Base-by-base conservation (phyloP, 2,113 vertebrate species). In the Platysternon megacephalum region DNA sequence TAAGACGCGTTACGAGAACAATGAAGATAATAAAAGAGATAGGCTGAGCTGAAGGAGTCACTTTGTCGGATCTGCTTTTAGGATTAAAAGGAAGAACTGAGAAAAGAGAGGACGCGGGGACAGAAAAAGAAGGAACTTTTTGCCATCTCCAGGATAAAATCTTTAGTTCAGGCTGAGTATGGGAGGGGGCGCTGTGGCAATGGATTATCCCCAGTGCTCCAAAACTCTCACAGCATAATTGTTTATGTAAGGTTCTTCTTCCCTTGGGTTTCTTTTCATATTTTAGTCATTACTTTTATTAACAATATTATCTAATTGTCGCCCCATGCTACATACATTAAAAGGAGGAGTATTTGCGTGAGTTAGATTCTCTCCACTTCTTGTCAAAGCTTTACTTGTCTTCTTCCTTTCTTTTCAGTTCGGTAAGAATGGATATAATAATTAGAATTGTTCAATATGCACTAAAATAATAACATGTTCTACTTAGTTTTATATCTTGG, bases 121-220 rank as follows among this genome's bases (percentile, higher is more conserved):
- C 21, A 21, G 28, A 24, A 48, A 93, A 90, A 85, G 72, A 88
- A 89, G 46, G 87, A 97, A 97, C 93, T 96, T 96, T 96, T 91
- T 88, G 86, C 42, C 28, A 3, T 85, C 74, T 81, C 42, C 55
- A 49, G 94, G 61, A 91, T 5, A 3, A 81, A 84, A 84, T 86
- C 55, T 89, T 56, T 88, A 96, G 53, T 96, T 87, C 92, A 44
- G 6, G 68, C 80, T 24, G 79, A 4, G 95, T 81, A 93, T 97
- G 98, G 92, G 87, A 98, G 98, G 95, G 98, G 98, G 98, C 98
- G 98, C 98, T 98, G 98, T 98, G 98, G 98, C 96, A 88, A 93
- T 95, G 97, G 83, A 26, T 96, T 97, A 96, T 22, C 53, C 52
- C 49, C 61, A 4, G 81, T 3, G 76, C 89, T 94, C 52, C 52